A percentile compares a stretch with the other conserved stretches of the same genome.
phyloP scores from a whole-genome alignment of 2,888 invertebrate genomes.

The Kuschelorhynchus macadamiae region DNA sequence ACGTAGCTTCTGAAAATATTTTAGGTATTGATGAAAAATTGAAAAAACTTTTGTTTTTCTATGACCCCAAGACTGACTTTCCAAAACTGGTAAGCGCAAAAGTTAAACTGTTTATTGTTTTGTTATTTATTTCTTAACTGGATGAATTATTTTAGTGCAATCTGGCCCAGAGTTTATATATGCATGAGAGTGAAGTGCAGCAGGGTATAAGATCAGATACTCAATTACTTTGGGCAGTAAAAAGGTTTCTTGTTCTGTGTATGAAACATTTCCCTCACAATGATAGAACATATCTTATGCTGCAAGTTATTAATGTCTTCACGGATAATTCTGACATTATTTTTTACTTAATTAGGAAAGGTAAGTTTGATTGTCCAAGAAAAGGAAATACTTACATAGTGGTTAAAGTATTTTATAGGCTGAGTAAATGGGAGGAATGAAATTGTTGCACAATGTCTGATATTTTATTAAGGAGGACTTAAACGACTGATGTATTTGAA shows the following conservation, averaged over 20 bases:
- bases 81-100: conserved; percentile 73
- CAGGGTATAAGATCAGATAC: conserved; percentile 59
- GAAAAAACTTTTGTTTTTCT: conserved; percentile 84
- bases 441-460: too few relatives aligned
- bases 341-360: conserved; percentile 73
- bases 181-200: conserved; percentile 22
- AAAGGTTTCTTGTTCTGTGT: conserved; percentile 63
- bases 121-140: neutral
- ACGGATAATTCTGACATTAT: conserved; percentile 71
- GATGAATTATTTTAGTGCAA: conserved; percentile 37
- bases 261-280: conserved; percentile 58
- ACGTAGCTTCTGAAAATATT: conserved; percentile 73
- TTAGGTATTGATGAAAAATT: conserved; percentile 73
- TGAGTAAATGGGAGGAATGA: too few relatives aligned
- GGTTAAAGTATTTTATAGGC: neutral
- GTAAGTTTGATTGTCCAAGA: conserved; percentile 67
- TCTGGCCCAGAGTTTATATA: conserved; percentile 24
- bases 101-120: neutral
- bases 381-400: conserved; percentile 8
- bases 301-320: conserved; percentile 85
- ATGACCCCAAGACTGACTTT: conserved; percentile 77
- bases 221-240: conserved; percentile 69
- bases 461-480: too few relatives aligned
- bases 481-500: too few relatives aligned
- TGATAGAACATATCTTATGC: conserved; percentile 75